Base-by-base conservation (phyloP, 1,140 invertebrate genomes). In the Bombus breviceps region DNA sequence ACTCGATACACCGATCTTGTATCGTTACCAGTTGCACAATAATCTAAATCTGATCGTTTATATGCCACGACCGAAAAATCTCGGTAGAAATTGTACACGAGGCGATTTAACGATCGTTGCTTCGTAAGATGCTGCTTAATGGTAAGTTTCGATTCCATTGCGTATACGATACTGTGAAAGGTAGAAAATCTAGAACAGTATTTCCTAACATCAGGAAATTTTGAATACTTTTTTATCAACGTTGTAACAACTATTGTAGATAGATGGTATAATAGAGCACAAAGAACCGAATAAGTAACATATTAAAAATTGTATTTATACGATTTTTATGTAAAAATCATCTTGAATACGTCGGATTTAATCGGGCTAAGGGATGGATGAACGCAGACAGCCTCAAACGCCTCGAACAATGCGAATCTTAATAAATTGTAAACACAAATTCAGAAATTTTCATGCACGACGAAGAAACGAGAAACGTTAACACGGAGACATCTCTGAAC, bases 1-100 rank as follows among this genome's bases (percentile, higher is more conserved):
- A 89, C 78, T 82, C 81, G 86, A 87, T 89, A 90, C 77, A 74
- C 68, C 75, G 82, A 32, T 47, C 73, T 73, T 62, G 59, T 82
- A 85, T 71, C 64, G 59, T 86, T 90, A 34, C 41, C 39, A 37
- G 57, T 90, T 90, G 85, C 88, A 74, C 85, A 90, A 89, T 72
- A 71, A n/a, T 74, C 12, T 25, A 28, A 15, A n/a, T 64, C 53
- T 8, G 41, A 76, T 76, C 57, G 66, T 88, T 88, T 78, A 69
- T 78, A 53, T 28, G 13, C 39, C 12, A 12, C 4, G 41, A 28
- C 0, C 74, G 32, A 83, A 68, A 86, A 74, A 34, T 72, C 34
- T 22, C 10, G 43, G 5, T 28, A 47, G n/a, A 75, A 34, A 53
- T 75, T 18, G 32, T 25, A 75, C 73, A 13, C 47, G n/a, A 34